phyloP scores from a whole-genome alignment of 2,113 vertebrate species.

The Acrocephalus arundinaceus region DNA sequence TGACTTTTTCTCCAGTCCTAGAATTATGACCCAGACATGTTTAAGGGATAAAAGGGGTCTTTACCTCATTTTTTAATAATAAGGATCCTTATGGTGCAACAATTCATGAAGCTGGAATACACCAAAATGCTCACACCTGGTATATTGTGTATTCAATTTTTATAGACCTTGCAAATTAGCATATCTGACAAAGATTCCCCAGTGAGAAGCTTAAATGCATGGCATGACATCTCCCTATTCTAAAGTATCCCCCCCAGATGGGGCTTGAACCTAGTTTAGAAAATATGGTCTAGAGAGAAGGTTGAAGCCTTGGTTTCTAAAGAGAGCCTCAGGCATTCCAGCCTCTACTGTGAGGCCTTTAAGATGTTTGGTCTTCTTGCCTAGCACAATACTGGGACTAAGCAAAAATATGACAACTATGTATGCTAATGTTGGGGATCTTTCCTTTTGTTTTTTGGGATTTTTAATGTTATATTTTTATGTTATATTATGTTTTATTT shows the following conservation, averaged over 20 bases:
- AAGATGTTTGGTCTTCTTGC: neutral
- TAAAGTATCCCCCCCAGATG: too few relatives aligned
- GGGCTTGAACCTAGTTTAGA: neutral
- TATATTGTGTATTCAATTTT: too few relatives aligned
- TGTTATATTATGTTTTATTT: too few relatives aligned
- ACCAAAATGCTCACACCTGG: too few relatives aligned
- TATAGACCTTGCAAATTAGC: neutral
- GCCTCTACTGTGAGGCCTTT: neutral
- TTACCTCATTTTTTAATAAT: too few relatives aligned
- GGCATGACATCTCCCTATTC: neutral
- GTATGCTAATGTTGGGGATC: neutral
- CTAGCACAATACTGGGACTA: neutral
- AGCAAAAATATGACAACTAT: neutral
- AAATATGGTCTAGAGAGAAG: neutral
- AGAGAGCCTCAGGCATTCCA: neutral
- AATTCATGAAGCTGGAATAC: too few relatives aligned
- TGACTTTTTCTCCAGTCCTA: too few relatives aligned
- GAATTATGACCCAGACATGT: too few relatives aligned
- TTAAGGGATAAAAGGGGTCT: too few relatives aligned
- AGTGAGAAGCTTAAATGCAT: neutral
- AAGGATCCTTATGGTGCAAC: too few relatives aligned
- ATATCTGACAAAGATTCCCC: neutral
- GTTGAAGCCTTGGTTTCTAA: neutral
- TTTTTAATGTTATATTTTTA: too few relatives aligned
- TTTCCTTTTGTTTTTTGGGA: too few relatives aligned